phyloP scores from a whole-genome alignment of 2,888 invertebrate species.

The Conomelus anceps region DNA sequence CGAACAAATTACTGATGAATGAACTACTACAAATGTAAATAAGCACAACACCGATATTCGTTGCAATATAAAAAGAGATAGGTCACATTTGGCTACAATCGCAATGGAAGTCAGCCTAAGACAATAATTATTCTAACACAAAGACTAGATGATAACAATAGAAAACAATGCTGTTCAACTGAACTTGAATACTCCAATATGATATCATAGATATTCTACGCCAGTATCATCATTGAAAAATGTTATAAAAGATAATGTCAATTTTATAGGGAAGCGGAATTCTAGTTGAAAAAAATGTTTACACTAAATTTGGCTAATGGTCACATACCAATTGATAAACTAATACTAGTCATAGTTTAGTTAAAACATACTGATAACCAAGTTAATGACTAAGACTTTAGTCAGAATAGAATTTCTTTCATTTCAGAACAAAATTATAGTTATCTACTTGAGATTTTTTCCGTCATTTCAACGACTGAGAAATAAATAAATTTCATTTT shows the following conservation, averaged over 20 bases:
- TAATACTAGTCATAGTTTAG: too few species aligned
- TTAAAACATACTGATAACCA: too few species aligned
- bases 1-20: not conserved
- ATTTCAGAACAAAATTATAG: too few species aligned
- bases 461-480: too few species aligned
- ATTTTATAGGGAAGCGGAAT: not conserved
- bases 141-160: not conserved
- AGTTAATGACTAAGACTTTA: too few species aligned
- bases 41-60: not conserved
- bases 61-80: not conserved
- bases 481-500: too few species aligned
- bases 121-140: not conserved
- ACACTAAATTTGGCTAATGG: not conserved
- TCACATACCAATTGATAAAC: not conserved
- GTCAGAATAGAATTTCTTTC: too few species aligned
- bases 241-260: not conserved
- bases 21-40: not conserved
- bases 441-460: too few species aligned
- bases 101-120: not conserved
- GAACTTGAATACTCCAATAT: not conserved
- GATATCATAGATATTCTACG: not conserved
- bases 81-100: not conserved
- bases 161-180: not conserved
- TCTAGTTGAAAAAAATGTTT: not conserved
- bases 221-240: not conserved